Conservation (phyloP, 2,113 vertebrate species). For the Nestor notabilis region DNA sequence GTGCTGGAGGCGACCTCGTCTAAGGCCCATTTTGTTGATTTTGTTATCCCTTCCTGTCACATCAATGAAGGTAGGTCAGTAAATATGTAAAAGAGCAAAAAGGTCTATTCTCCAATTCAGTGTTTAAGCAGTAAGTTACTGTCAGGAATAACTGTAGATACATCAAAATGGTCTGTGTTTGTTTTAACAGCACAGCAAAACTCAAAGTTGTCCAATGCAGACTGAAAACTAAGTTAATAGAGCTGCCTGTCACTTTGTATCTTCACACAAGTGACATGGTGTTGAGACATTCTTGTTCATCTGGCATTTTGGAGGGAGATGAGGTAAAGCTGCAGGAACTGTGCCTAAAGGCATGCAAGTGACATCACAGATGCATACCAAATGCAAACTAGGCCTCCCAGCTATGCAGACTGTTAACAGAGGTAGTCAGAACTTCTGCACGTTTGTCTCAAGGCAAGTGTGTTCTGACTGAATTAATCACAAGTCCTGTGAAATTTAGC, state of each 20-base stretch:
- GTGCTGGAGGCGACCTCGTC: background rate
- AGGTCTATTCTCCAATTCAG: background rate
- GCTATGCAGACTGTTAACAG: background rate
- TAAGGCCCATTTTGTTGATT: background rate
- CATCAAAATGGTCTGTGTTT: background rate
- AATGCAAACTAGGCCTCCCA: background rate
- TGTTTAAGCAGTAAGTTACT: background rate
- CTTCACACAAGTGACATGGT: background rate
- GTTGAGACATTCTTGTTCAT: background rate
- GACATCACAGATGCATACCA: background rate
- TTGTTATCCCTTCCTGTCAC: background rate
- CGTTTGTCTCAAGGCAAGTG: background rate
- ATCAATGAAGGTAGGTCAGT: background rate
- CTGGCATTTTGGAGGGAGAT: background rate
- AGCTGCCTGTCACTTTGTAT: background rate
- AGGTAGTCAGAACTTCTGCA: background rate
- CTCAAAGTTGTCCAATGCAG: background rate
- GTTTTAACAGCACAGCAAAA: background rate
- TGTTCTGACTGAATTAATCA: background rate
- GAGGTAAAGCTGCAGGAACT: background rate
- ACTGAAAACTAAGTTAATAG: background rate
- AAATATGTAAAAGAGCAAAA: background rate
- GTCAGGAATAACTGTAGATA: background rate
- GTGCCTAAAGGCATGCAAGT: background rate
- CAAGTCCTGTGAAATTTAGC: background rate